Conservation (phyloP, 35 echinoderm and acorn worm species). For the Strongylocentrotus purpuratus region DNA sequence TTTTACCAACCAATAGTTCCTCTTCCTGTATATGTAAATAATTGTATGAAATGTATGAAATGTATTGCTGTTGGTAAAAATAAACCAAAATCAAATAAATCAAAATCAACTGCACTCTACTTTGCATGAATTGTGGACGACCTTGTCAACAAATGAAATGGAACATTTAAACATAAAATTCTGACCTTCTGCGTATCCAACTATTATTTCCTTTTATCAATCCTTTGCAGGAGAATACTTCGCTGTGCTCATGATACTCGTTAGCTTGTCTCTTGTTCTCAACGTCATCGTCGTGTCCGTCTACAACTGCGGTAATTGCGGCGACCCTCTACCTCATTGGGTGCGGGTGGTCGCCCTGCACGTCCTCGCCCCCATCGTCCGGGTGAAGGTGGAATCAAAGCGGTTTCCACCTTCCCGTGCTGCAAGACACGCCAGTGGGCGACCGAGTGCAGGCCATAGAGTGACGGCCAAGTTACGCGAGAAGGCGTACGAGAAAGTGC, state of each 20-base stretch:
- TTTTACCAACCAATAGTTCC: too few species aligned
- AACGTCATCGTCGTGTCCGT: constrained; percentile 85
- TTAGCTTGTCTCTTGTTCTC: constrained; percentile 83
- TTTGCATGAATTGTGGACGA: too few species aligned
- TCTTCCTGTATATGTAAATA: too few species aligned
- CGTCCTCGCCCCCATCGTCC: constrained; percentile 68
- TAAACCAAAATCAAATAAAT: too few species aligned
- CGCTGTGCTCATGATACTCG: constrained; percentile 81
- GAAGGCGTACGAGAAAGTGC: constrained; percentile 45
- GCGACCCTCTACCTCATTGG: constrained; percentile 67
- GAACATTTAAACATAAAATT: too few species aligned
- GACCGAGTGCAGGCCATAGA: background rate
- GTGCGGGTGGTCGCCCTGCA: constrained; percentile 56
- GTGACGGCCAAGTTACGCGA: constrained; percentile 38
- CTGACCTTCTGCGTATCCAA: background rate
- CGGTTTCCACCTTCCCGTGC: constrained; percentile 7
- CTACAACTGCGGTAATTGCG: constrained; percentile 67
- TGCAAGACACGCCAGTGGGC: background rate
- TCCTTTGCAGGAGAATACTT: constrained; percentile 82
- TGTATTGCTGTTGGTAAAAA: too few species aligned
- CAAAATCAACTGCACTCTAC: too few species aligned
- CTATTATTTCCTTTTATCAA: background rate
- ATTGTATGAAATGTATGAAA: too few species aligned
- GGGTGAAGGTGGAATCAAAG: constrained; percentile 55
- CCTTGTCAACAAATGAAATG: too few species aligned